A percentile compares a stretch with the other conserved stretches of the same genome.
Conservation (phyloP, 2,888 invertebrate genomes). For the Erebia epiphron region DNA sequence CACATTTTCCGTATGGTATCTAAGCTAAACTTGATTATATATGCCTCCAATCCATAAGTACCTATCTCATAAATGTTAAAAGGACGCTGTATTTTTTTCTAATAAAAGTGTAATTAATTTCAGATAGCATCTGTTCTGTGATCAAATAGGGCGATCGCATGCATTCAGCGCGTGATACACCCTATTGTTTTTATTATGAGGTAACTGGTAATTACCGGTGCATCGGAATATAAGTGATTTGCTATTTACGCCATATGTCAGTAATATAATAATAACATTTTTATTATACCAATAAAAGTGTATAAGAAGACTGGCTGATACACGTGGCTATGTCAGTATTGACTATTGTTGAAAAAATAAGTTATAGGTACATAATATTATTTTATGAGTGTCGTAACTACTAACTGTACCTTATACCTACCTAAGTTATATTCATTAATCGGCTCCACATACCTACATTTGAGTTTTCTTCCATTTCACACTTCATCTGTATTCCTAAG, state of each 20-base stretch:
- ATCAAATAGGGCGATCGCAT: conserved; percentile 35
- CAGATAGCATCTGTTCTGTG: conserved; percentile 30
- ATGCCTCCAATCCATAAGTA: too few relatives aligned
- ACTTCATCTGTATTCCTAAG: not conserved
- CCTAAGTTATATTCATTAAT: too few relatives aligned
- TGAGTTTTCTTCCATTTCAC: not conserved
- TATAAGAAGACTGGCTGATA: too few relatives aligned
- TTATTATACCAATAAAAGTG: conserved; percentile 2
- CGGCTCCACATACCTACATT: not conserved
- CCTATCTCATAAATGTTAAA: not conserved
- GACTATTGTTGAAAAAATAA: too few relatives aligned
- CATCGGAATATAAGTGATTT: conserved; percentile 67
- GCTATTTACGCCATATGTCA: conserved; percentile 45
- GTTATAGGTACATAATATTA: too few relatives aligned
- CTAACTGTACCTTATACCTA: too few relatives aligned
- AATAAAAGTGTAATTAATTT: conserved; percentile 3
- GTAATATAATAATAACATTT: conserved; percentile 19
- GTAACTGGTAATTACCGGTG: conserved; percentile 63
- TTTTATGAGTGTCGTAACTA: too few relatives aligned
- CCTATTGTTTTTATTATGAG: conserved; percentile 69
- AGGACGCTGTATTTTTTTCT: conserved; percentile 1
- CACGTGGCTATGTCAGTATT: too few relatives aligned
- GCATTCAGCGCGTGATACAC: conserved; percentile 45
- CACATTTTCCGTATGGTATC: too few relatives aligned
- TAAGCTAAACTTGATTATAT: too few relatives aligned